These are phyloP conservation scores for Lemur catta DNA, from an alignment of 2,797 vertebrate species.

Conservation along the genomic window DNA sequence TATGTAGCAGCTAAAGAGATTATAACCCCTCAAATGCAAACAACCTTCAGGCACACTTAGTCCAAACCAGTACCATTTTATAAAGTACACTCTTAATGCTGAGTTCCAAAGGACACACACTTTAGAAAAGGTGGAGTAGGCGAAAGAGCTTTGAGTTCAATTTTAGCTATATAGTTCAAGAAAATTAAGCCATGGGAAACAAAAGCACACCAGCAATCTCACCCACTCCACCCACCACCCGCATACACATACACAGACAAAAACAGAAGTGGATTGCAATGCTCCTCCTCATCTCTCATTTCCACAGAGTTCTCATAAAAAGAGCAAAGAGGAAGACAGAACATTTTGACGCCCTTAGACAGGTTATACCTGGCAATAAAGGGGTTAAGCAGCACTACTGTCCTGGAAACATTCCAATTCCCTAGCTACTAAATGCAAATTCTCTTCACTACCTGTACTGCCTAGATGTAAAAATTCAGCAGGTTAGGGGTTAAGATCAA, in stretches of 20 bases:
- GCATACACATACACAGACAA: constrained; percentile 13
- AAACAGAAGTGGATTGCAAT: constrained; percentile 27
- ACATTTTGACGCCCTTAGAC: neutral
- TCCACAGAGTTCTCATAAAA: constrained; percentile 60
- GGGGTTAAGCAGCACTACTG: constrained; percentile 24
- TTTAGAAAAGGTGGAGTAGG: constrained; percentile 53
- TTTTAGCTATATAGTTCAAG: constrained; percentile 45
- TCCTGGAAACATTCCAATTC: constrained; percentile 26
- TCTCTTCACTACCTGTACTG: neutral
- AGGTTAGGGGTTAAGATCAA: constrained; percentile 63
- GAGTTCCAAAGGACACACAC: constrained; percentile 30
- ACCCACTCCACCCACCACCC: constrained; percentile 60
- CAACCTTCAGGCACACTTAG: constrained; percentile 12
- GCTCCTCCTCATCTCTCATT: constrained; percentile 40
- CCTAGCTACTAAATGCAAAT: neutral
- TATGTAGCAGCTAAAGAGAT: neutral
- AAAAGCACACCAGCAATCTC: constrained; percentile 58
- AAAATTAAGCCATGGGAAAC: constrained; percentile 58
- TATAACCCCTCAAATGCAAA: constrained; percentile 18
- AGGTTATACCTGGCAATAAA: constrained; percentile 14
- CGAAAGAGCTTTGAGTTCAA: constrained; percentile 53
- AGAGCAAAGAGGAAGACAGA: constrained; percentile 15
- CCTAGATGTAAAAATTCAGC: constrained; percentile 12
- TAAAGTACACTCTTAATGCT: constrained; percentile 12
- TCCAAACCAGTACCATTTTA: neutral